Base-by-base conservation (phyloP, 2,797 vertebrate genomes). In the Sebastiscus albofasciatus region DNA sequence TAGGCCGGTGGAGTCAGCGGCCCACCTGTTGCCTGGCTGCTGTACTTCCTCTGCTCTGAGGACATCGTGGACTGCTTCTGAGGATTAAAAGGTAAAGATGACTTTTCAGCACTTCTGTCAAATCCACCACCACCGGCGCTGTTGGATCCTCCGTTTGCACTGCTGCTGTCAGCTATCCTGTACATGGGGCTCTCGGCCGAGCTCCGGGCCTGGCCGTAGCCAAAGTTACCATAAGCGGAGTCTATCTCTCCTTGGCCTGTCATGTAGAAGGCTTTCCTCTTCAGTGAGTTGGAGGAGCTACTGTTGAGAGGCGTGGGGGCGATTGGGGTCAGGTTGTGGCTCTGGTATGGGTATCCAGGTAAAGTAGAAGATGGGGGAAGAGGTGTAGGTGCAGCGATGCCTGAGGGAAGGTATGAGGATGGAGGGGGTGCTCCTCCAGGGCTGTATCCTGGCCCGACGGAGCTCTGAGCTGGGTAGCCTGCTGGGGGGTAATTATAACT, bases 221-320 rank as follows among this genome's bases (percentile, higher is more conserved):
- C 97, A 91, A 98, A 99, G 95, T 97, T 98, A 90, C 96, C 97
- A 80, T 99, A 99, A 90, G 96, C 93, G 89, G 97, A 96, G 93
- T 99, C 97, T 90, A 99, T 96, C 79, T 99, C 97, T 85, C 97
- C 97, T 92, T 98, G 98, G 90, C 97, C 96, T 81, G 97, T 94
- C 97, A 98, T 97, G 85, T 99, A 99, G 94, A 99, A 99, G 91
- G 98, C 97, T 94, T 99, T 99, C 87, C 97, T 96, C 94, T 99
- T 99, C 81, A 99, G 96, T 36, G 97, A 97, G 92, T 96, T 97
- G 81, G 98, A 97, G 6, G 97, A 97, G 90, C 96, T 97, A 86
- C 96, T 96, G 91, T 95, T 96, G 86, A 99, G 95, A 80, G 97
- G 96, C 2, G 97, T 97, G 0, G 97, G 97, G 0, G 97, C 96